Base-by-base conservation (phyloP, 1,140 invertebrate genomes). In the Schmidtea mediterranea region DNA sequence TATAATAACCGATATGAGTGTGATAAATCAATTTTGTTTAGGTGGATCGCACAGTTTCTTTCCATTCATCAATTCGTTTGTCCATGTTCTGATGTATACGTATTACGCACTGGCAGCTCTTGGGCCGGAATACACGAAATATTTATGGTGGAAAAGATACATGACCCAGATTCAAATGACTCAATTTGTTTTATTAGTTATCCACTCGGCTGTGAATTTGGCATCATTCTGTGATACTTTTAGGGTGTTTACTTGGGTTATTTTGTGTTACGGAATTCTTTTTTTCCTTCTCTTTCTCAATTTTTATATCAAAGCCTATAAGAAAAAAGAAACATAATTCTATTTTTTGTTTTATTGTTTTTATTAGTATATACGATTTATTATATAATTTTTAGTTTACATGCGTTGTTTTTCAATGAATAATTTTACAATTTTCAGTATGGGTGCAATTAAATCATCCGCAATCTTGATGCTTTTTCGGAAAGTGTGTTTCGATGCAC, bases 121-220 rank as follows among this genome's bases (percentile, higher is more conserved):
- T 18, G 64, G 64, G 41, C 63, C 63, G 36, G n/a, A n/a, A n/a
- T n/a, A n/a, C n/a, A 62, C 65, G 55, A 65, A 65, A 49, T 67
- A 63, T 46, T 54, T 67, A 10, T 65, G 64, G 64, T 67, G 64
- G 64, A 67, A 67, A 49, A 51, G 56, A 36, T 67, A 67, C 52
- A 55, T 67, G 12, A 65, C 63, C 9, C 58, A 56, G 39, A 49
- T 65, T 10, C 64, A 67, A 50, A 57, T 67, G 57, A 62, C 65
- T 52, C 39, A 41, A 41, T 41, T 41, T 19, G 12, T 12, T 19
- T 8, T 41, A 12, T 8, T 41, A 5, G 12, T 41, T 18, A 12
- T 41, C 18, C 39, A 41, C 19, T 19, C 12, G 39, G 39, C 19
- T 18, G 12, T 41, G 8, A 12, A 15, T 15, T 18, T 18, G 6